phyloP scores from a whole-genome alignment of 1,140 invertebrate species.

The Cydia pomonella region DNA sequence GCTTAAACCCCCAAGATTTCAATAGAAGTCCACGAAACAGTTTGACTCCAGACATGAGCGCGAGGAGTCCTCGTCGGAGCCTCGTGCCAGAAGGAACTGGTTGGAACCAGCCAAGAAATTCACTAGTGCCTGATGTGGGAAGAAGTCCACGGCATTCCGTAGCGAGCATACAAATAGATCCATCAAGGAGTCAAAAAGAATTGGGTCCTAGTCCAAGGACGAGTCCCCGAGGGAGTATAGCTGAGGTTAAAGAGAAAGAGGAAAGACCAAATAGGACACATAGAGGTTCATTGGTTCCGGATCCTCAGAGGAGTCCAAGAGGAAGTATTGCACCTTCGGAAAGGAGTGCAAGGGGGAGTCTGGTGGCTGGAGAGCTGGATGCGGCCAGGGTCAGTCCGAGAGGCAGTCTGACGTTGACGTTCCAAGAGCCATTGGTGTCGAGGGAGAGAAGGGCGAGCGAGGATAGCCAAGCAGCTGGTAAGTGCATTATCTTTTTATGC shows the following conservation, averaged over 20 bases:
- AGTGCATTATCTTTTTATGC: conserved; percentile 34
- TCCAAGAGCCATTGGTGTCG: conserved; percentile 82
- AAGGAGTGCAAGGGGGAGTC: conserved; percentile 76
- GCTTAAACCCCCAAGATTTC: conserved; percentile 81
- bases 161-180: conserved; percentile 76
- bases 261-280: conserved; percentile 80
- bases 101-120: conserved; percentile 78
- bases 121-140: conserved; percentile 71
- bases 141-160: conserved; percentile 83
- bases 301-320: conserved; percentile 82
- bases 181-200: conserved; percentile 82
- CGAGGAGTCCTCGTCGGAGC: conserved; percentile 82
- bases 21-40: conserved; percentile 85
- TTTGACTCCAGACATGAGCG: conserved; percentile 80
- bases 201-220: conserved; percentile 80
- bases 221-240: conserved; percentile 83
- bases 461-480: conserved; percentile 74
- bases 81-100: conserved; percentile 81
- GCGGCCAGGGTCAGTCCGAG: conserved; percentile 79
- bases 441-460: conserved; percentile 83
- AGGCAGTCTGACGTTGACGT: conserved; percentile 81
- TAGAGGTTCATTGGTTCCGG: conserved; percentile 82
- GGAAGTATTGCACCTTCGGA: conserved; percentile 81
- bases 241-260: conserved; percentile 70
- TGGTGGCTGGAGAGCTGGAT: conserved; percentile 76